Evolutionary conservation across 2,113 vertebrate species (phyloP).

Genomic region (Haliaeetus leucogaster): DNA sequence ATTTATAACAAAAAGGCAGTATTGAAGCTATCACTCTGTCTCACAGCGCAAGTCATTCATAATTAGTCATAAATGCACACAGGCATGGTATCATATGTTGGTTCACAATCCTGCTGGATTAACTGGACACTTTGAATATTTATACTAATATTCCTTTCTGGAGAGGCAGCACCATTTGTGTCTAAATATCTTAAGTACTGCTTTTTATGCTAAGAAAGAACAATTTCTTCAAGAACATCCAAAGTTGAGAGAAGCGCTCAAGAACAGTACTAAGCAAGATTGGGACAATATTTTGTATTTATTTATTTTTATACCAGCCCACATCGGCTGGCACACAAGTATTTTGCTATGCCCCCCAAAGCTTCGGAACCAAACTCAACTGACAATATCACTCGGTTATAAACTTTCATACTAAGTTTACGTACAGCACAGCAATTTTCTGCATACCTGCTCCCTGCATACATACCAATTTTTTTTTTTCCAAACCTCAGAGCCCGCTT

Average conservation of each 20-base stretch:
- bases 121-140: not conserved
- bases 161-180: not conserved
- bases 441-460: not conserved
- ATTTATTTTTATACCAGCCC: not conserved
- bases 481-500: not conserved
- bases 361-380: not conserved
- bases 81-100: rapidly evolving
- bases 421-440: not conserved
- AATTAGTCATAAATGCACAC: not conserved
- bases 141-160: not conserved
- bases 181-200: not conserved
- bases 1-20: slow-evolving; percentile 1
- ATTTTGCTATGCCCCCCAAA: not conserved
- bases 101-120: not conserved
- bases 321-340: not conserved
- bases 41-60: not conserved
- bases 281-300: not conserved
- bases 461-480: no score
- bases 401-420: not conserved
- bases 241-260: not conserved
- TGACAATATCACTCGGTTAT: not conserved
- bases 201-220: not conserved
- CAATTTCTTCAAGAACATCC: not conserved
- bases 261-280: not conserved
- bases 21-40: not conserved